A percentile compares a stretch with the other conserved stretches of the same genome.
Conservation (phyloP, 2,888 invertebrate genomes). For the Acleris literana region DNA sequence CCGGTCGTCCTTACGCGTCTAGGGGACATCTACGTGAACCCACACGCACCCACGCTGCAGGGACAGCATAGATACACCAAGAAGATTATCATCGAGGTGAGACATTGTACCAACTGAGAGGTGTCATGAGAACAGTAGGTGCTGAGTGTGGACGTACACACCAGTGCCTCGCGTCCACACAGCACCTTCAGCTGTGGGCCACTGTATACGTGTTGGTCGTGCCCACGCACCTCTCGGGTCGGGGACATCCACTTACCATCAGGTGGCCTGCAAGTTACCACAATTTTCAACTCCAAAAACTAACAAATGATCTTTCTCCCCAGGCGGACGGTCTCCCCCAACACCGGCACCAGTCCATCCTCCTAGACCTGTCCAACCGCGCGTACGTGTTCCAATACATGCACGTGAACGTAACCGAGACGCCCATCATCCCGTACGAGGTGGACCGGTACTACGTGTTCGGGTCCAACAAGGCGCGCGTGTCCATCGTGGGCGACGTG, state of each 20-base stretch:
- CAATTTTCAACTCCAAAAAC: neutral
- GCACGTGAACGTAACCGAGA: slow-evolving; percentile 97
- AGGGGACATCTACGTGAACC: slow-evolving; percentile 88
- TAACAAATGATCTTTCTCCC: neutral
- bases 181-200: too few species aligned
- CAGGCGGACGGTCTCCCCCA: slow-evolving; percentile 96
- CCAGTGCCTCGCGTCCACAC: too few species aligned
- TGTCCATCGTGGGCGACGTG: slow-evolving; percentile 95
- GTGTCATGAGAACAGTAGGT: too few species aligned
- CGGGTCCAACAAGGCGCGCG: slow-evolving; percentile 93
- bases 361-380: slow-evolving; percentile 95
- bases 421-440: slow-evolving; percentile 95
- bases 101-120: too few species aligned
- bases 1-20: slow-evolving; percentile 92
- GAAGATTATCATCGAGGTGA: slow-evolving; percentile 87
- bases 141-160: too few species aligned
- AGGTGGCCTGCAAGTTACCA: too few species aligned
- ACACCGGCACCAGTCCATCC: slow-evolving; percentile 94
- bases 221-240: too few species aligned
- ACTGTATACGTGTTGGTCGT: too few species aligned
- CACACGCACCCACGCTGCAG: slow-evolving; percentile 91
- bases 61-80: slow-evolving; percentile 88
- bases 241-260: too few species aligned
- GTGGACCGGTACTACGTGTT: slow-evolving; percentile 94
- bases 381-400: slow-evolving; percentile 97